Base-by-base conservation (phyloP, 2,888 invertebrate species). In the Nomada goodeniana region DNA sequence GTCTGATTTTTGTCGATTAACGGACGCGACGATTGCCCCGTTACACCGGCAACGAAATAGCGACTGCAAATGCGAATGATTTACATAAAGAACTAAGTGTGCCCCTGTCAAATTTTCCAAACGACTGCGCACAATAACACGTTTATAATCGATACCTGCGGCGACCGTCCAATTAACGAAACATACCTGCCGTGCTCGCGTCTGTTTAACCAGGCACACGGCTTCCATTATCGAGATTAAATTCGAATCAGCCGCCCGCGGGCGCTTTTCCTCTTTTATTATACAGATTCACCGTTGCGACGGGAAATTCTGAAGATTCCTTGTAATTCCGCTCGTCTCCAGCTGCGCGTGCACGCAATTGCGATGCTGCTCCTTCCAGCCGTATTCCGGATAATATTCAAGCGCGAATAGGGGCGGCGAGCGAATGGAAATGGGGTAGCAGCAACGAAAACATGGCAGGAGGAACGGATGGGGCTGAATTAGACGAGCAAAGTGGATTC, bases 401-500 rank as follows among this genome's bases (percentile, higher is more conserved):
- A 50, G 47, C 55, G 20, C 29, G 75, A 59, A 70, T 50, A 50
- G 69, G 69, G 44, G 11, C 44, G 61, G 59, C 47, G 75, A 67
- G 79, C 61, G 73, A 78, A 79, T 78, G 79, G 76, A 53, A 78
- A 84, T 57, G 50, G 57, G 71, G 50, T 15, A 52, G 60, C 26
- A n/a, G 23, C 44, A 74, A 61, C 55, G 61, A 47, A 52, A 73
- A 23, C n/a, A 15, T 7, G 26, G 52, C 11, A n/a, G 29, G 44
- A 11, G 50, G 44, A 60, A 74, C 13, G 42, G 72, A 64, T 63
- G 74, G 23, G 64, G 20, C 55, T 2, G 74, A 72, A 83, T 84
- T 83, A 83, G 73, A 83, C 20, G 79, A 53, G 76, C 69, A 70
- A 83, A 83, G 79, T 73, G 73, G 79, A 83, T 82, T 82, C 74